phyloP scores from a whole-genome alignment of 2,113 vertebrate genomes.

The Sinocyclocheilus grahami region DNA sequence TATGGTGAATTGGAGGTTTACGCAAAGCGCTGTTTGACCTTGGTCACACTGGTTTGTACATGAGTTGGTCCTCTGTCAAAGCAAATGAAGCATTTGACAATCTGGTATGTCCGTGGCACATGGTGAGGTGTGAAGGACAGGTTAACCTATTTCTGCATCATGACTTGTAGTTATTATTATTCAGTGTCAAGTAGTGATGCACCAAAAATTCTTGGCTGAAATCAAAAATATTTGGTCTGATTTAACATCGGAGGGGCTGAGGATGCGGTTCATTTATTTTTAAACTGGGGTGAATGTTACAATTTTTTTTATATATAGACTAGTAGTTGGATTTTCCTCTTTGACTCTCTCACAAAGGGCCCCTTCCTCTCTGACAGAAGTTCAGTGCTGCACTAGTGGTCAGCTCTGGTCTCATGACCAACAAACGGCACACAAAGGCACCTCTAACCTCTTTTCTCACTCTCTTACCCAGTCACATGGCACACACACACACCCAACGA shows the following conservation, averaged over 20 bases:
- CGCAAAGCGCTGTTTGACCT: slow-evolving; percentile 15
- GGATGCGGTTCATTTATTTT: not conserved
- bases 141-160: slow-evolving; percentile 3
- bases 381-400: not conserved
- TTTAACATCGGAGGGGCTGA: not conserved
- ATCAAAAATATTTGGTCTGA: not conserved
- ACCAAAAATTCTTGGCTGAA: not conserved
- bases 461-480: slow-evolving; percentile 37
- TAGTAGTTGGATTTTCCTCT: slow-evolving; percentile 10
- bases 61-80: slow-evolving; percentile 33
- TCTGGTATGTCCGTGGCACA: slow-evolving; percentile 23
- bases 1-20: slow-evolving; percentile 20
- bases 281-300: not conserved
- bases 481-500: not conserved
- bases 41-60: slow-evolving; percentile 26
- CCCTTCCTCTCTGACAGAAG: slow-evolving; percentile 1
- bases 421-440: slow-evolving; percentile 35
- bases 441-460: slow-evolving; percentile 3
- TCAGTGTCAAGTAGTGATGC: not conserved
- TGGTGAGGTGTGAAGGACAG: slow-evolving; percentile 45
- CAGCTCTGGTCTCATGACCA: slow-evolving; percentile 22
- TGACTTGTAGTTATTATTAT: slow-evolving; percentile 1
- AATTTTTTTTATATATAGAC: not conserved
- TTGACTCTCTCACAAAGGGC: slow-evolving; percentile 1
- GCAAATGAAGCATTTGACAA: slow-evolving; percentile 31